phyloP scores from a whole-genome alignment of 2,797 vertebrate genomes.

The Anisognathus igniventris region DNA sequence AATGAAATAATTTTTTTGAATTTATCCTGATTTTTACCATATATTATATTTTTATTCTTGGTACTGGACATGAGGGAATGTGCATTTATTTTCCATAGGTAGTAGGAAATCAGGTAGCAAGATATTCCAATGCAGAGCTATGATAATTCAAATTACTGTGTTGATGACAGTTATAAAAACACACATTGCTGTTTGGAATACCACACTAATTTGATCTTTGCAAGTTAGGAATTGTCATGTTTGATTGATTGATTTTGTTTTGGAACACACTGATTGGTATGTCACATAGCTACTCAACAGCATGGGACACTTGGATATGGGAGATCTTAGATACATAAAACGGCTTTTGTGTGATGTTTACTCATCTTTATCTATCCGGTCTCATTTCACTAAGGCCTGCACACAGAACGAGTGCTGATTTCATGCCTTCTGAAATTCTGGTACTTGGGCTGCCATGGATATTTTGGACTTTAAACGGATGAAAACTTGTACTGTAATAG shows the following conservation, averaged over 20 bases:
- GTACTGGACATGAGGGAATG: not conserved
- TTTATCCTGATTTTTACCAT: not conserved
- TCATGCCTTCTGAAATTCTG: not conserved
- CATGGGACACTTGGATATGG: not conserved
- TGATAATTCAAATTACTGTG: not conserved
- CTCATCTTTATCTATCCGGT: not conserved
- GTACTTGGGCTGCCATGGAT: not conserved
- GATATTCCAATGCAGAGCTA: not conserved
- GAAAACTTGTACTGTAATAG: not conserved
- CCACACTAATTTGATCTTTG: not conserved
- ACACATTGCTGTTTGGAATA: not conserved
- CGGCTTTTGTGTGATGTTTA: not conserved
- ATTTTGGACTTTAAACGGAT: not conserved
- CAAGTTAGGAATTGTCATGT: not conserved
- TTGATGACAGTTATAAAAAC: not conserved
- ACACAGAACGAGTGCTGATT: not conserved
- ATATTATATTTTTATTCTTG: not conserved
- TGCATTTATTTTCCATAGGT: not conserved
- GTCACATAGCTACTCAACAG: not conserved
- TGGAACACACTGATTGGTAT: not conserved
- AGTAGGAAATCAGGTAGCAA: not conserved
- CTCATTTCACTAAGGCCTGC: not conserved
- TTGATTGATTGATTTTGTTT: not conserved
- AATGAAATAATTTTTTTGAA: not conserved
- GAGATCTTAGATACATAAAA: not conserved